Evolutionary conservation across 2,797 vertebrate species (phyloP), one percentile per base, ranked within the genome.

Genomic region (Lindbergichthys nudifrons): DNA sequence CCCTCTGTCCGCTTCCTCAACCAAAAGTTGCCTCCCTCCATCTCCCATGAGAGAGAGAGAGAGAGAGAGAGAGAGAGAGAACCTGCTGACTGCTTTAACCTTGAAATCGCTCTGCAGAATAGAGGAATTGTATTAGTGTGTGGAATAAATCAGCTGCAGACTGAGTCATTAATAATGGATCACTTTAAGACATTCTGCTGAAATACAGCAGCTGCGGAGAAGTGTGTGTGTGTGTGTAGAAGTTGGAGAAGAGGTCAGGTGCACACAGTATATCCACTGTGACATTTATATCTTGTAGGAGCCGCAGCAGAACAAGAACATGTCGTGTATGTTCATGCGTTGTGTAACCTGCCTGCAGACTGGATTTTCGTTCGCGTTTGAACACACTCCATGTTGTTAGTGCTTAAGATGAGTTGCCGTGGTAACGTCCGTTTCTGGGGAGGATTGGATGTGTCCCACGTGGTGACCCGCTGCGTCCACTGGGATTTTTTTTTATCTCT

Each of bases 121-220:
- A 80, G 26, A 84, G 77, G 63, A 65, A 80, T 88, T 88, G 73
- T 84, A 84, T 87, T 87, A 86, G 81, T 60, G 84, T 70, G 78
- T 82, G 71, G 81, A 86, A 87, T 85, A 89, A 90, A 88, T 87
- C 83, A 77, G 69, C 84, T 59, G 74, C 75, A 87, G 80, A 72
- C 69, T 16, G 65, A 69, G 71, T 88, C 77, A 83, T 91, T 85
- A 88, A 86, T 89, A 87, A 89, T 92, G 73, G 71, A 89, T 86
- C 77, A 71, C 65, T 86, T 76, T 71, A 74, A 86, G 86, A 82
- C 71, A 60, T 74, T 80, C 59, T 82, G 71, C 65, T 77, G 71
- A 73, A 86, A 80, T 70, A 73, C 68, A 78, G 73, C 79, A 70
- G 58, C 60, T 69, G 66, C 47, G 70, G 73, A 75, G 65, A 66